These are phyloP conservation scores for Choreutis nemorana DNA, from an alignment of 2,888 invertebrate genomes.

Conservation along the genomic window DNA sequence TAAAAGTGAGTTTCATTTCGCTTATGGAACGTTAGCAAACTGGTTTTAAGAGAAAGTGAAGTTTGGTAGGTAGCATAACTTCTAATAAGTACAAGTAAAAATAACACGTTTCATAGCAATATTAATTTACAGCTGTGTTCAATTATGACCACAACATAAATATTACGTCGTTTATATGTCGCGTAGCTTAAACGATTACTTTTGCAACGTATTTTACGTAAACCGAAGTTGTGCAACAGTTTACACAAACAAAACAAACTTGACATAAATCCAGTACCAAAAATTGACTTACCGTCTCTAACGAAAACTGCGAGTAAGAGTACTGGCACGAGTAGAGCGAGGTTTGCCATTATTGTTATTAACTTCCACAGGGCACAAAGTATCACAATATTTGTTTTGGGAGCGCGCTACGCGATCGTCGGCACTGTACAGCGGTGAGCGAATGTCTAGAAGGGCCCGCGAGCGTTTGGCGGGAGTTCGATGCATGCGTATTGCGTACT, in stretches of 20 bases:
- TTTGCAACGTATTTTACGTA: no score
- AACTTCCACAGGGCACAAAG: conserved; percentile 20
- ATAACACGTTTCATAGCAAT: no score
- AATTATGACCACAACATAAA: no score
- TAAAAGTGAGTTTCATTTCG: no score
- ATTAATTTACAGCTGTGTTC: no score
- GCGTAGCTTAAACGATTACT: no score
- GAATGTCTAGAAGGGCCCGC: conserved; percentile 26
- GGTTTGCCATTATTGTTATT: conserved; percentile 37
- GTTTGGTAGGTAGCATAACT: no score
- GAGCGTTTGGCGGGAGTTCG: conserved; percentile 21
- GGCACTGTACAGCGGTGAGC: conserved; percentile 25
- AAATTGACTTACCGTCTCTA: conserved; percentile 35
- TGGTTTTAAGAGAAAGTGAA: no score
- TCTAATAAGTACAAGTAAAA: no score
- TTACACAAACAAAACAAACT: conserved; percentile 10
- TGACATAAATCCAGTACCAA: conserved; percentile 5
- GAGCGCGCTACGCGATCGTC: conserved; percentile 20
- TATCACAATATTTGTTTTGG: conserved; percentile 7
- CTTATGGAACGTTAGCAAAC: no score
- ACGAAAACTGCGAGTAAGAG: conserved; percentile 45
- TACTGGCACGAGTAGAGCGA: conserved; percentile 41
- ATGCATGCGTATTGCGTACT: conserved; percentile 17
- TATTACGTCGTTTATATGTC: no score
- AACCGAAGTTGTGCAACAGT: background rate